These are phyloP conservation scores for Oreotrochilus melanogaster DNA, from an alignment of 2,113 vertebrate species.

Conservation along the genomic window DNA sequence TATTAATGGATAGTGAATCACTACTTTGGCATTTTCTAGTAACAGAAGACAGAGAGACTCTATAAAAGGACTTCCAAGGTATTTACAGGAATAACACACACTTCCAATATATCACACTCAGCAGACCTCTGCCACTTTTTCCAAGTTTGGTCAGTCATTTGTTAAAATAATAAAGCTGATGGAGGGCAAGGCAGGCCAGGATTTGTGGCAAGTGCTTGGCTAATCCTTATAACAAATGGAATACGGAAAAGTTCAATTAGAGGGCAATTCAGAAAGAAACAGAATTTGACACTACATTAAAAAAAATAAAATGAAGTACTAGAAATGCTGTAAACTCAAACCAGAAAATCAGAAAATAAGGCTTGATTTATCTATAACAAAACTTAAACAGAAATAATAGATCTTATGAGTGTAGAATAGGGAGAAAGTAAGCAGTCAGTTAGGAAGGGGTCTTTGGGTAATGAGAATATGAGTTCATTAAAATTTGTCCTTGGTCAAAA, in stretches of 20 bases:
- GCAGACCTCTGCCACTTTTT: not conserved
- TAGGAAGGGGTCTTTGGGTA: not conserved
- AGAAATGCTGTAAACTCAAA: not conserved
- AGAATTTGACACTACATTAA: not conserved
- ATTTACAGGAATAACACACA: not conserved
- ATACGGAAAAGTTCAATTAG: not conserved
- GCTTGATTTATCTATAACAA: not conserved
- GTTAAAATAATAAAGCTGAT: not conserved
- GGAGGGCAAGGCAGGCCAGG: not conserved
- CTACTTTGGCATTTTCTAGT: not conserved
- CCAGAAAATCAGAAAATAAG: not conserved
- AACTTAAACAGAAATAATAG: not conserved
- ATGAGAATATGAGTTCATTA: not conserved
- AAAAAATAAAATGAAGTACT: not conserved
- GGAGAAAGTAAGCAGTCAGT: not conserved
- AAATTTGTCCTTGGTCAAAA: not conserved
- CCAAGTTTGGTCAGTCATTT: not conserved
- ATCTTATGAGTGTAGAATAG: accelerated
- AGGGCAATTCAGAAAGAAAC: not conserved
- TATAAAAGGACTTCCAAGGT: not conserved
- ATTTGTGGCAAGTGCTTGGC: not conserved
- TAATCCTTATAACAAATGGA: not conserved
- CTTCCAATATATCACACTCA: not conserved
- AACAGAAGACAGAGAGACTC: not conserved
- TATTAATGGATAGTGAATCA: not conserved